These are phyloP conservation scores for Emydoidea blandingii DNA, from an alignment of 2,797 vertebrate genomes.

Conservation along the genomic window DNA sequence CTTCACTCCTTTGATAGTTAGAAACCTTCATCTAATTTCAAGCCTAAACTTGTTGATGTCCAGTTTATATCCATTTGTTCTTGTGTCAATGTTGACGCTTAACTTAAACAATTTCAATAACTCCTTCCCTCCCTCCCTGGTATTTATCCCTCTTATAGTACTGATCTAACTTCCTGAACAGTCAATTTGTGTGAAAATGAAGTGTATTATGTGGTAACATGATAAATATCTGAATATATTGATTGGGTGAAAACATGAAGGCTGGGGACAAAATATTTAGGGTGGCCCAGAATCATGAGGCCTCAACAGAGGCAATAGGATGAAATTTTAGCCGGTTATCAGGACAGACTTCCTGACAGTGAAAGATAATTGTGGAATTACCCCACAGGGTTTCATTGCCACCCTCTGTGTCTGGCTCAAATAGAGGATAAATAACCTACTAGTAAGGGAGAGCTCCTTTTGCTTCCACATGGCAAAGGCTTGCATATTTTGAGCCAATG, in stretches of 20 bases:
- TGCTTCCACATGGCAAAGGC: neutral
- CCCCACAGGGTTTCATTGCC: rapidly evolving
- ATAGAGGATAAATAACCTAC: neutral
- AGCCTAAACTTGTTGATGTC: neutral
- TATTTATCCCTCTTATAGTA: neutral
- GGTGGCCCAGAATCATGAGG: neutral
- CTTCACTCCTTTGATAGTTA: neutral
- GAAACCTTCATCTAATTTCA: neutral
- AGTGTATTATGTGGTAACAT: neutral
- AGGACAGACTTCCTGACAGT: neutral
- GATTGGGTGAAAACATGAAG: neutral
- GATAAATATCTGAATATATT: neutral
- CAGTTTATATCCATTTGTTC: neutral
- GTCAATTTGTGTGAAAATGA: neutral
- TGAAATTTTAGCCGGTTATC: neutral
- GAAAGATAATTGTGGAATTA: neutral
- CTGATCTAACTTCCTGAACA: neutral
- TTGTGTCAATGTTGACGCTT: neutral
- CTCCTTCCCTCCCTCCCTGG: neutral
- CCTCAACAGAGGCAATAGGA: neutral
- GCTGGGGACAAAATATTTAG: neutral
- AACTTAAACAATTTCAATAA: neutral
- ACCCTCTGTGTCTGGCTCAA: neutral
- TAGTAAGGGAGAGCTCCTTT: neutral
- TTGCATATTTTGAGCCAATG: rapidly evolving